phyloP scores from a whole-genome alignment of 2,113 vertebrate genomes.

The Stegostoma tigrinum region DNA sequence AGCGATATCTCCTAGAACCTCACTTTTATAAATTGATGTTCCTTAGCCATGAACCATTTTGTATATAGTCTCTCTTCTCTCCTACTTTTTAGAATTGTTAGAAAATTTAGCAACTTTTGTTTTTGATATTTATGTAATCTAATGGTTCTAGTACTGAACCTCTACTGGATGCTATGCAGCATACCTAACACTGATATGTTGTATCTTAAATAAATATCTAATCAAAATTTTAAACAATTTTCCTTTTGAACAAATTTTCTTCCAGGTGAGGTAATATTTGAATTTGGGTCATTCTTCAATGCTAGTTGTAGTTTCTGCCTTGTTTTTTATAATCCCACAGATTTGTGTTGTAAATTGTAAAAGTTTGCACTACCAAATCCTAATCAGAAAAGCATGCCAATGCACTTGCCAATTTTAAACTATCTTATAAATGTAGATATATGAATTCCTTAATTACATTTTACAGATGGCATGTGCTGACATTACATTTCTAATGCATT shows the following conservation, averaged over 20 bases:
- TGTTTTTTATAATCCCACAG: not conserved
- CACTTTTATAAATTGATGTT: not conserved
- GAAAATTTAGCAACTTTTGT: not conserved
- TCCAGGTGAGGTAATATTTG: not conserved
- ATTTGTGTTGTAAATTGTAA: not conserved
- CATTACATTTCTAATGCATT: not conserved
- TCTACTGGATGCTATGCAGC: not conserved
- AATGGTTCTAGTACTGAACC: not conserved
- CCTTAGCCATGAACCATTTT: not conserved
- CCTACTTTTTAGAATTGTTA: not conserved
- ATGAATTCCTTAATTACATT: not conserved
- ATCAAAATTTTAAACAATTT: not conserved
- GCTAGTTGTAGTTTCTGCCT: not conserved
- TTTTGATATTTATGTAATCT: not conserved
- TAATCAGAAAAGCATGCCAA: not conserved
- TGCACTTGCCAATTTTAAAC: not conserved
- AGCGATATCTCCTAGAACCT: not conserved
- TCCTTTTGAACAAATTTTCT: not conserved
- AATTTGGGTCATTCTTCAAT: not conserved
- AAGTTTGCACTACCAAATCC: not conserved
- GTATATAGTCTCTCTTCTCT: not conserved
- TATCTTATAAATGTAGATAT: not conserved
- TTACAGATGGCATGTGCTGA: not conserved
- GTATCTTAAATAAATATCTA: not conserved
- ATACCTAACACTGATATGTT: not conserved